These are phyloP conservation scores for Pomatorhinus ruficollis DNA, from an alignment of 2,113 vertebrate genomes.

Conservation along the genomic window DNA sequence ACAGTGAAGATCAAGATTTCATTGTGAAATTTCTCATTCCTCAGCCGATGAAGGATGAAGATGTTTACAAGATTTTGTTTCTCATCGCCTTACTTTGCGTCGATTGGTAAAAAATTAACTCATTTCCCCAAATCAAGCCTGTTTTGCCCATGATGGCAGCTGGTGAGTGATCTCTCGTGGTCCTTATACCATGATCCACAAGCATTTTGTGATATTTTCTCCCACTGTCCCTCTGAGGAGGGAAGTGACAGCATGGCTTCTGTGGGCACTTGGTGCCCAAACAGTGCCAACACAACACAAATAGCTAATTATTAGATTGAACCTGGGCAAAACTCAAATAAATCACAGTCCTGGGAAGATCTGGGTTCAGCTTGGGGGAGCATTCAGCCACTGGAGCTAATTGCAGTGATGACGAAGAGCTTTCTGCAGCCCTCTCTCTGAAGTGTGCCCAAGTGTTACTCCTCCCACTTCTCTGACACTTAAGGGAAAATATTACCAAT, in stretches of 20 bases:
- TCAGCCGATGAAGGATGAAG: neutral
- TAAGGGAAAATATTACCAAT: neutral
- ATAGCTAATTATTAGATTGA: neutral
- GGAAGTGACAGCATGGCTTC: fast-evolving
- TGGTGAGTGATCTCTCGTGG: neutral
- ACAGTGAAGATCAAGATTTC: neutral
- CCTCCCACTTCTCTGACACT: neutral
- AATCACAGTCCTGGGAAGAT: neutral
- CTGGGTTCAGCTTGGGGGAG: neutral
- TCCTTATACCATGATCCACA: neutral
- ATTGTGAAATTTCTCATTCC: neutral
- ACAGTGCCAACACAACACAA: neutral
- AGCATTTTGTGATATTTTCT: neutral
- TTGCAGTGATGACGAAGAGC: neutral
- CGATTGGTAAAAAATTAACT: neutral
- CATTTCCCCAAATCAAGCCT: neutral
- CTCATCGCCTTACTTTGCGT: neutral
- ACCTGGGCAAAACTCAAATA: neutral
- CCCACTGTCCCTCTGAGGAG: neutral
- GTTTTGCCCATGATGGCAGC: neutral
- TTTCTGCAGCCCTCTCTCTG: neutral
- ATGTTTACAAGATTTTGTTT: neutral
- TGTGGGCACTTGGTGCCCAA: neutral
- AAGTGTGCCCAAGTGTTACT: neutral
- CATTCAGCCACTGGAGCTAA: neutral